Conservation (phyloP, 2,888 invertebrate species). For the Eupithecia abbreviata region DNA sequence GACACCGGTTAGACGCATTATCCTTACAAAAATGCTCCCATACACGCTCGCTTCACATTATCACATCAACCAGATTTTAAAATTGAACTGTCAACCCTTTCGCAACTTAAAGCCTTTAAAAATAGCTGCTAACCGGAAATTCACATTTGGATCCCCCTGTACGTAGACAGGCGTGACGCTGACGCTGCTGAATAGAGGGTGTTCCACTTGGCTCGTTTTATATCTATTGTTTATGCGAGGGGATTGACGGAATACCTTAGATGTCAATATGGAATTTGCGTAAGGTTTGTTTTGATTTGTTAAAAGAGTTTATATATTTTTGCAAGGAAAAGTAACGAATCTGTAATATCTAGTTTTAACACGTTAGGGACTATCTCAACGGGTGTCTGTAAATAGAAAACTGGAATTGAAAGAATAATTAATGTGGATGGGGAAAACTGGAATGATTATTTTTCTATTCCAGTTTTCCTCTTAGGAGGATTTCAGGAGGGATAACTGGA, state of each 20-base stretch:
- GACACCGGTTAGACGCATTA: background rate
- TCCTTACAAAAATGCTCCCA: background rate
- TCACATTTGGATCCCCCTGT: slow-evolving; percentile 61
- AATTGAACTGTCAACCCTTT: slow-evolving; percentile 32
- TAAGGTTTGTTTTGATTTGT: slow-evolving; percentile 30
- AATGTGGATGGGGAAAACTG: too few species aligned
- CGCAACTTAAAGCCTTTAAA: slow-evolving; percentile 30
- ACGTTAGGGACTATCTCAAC: too few species aligned
- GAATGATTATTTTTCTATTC: too few species aligned
- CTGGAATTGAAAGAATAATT: too few species aligned
- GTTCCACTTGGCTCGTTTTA: slow-evolving; percentile 81
- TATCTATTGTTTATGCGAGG: slow-evolving; percentile 79
- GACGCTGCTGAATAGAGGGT: slow-evolving; percentile 74
- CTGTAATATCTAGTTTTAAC: too few species aligned
- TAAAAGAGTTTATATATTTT: background rate
- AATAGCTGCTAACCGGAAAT: slow-evolving; percentile 31
- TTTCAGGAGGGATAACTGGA: too few species aligned
- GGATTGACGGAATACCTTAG: slow-evolving; percentile 71
- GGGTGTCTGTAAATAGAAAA: too few species aligned
- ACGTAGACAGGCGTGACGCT: slow-evolving; percentile 69
- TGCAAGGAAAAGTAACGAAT: background rate
- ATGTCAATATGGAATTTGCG: slow-evolving; percentile 25
- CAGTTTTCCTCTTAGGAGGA: too few species aligned
- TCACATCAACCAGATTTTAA: slow-evolving; percentile 4
- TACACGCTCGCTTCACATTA: background rate